Percentiles rank a stretch among this genome's conserved stretches.
phyloP scores from a whole-genome alignment of 2,797 vertebrate genomes.

The Melanotaenia nigrans region DNA sequence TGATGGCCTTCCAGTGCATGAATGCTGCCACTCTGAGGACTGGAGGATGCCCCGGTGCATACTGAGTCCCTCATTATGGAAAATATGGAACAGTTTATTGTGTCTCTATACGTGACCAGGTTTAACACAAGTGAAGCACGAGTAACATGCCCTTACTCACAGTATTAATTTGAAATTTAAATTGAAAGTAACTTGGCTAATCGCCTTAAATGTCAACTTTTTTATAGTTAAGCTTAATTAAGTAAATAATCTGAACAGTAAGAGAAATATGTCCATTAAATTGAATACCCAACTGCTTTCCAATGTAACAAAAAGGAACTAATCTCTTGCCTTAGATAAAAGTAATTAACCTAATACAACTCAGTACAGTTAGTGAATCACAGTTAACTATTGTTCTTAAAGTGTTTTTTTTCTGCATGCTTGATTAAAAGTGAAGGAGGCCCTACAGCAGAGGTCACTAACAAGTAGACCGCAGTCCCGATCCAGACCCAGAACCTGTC shows the following conservation, averaged over 20 bases:
- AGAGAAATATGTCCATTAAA: neutral
- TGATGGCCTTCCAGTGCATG: constrained; percentile 60
- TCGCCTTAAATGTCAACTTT: neutral
- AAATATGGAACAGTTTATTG: constrained; percentile 67
- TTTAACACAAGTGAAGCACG: constrained; percentile 10
- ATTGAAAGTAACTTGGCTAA: constrained; percentile 14
- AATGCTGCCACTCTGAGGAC: constrained; percentile 53
- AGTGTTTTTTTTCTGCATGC: neutral
- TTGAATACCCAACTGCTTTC: neutral
- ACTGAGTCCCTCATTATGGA: constrained; percentile 58
- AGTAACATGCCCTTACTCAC: constrained; percentile 14
- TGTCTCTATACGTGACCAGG: constrained; percentile 45
- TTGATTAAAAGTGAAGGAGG: neutral
- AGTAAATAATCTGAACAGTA: constrained; percentile 3
- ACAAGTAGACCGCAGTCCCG: too few species aligned
- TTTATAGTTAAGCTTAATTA: neutral
- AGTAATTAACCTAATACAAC: neutral
- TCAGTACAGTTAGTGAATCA: constrained; percentile 3
- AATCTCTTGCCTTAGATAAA: neutral
- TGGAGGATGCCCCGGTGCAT: constrained; percentile 49
- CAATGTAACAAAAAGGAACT: neutral
- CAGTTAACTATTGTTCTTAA: neutral
- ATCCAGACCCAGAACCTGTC: too few species aligned
- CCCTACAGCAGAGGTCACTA: too few species aligned
- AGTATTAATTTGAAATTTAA: constrained; percentile 27